Evolutionary conservation across 2,888 invertebrate species (phyloP).

Genomic region (Drosophila demipolita): DNA sequence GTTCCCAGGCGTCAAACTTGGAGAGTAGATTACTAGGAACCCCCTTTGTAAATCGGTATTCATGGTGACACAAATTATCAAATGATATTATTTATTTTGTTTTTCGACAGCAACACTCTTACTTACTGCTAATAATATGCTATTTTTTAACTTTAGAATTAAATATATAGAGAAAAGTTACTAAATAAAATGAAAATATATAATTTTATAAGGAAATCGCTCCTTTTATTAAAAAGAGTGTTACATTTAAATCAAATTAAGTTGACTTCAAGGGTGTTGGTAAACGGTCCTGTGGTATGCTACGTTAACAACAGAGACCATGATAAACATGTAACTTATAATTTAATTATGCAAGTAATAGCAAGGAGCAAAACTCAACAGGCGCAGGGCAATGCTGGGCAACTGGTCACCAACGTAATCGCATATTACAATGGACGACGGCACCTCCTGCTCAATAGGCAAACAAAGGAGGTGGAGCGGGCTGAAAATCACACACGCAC

Average conservation of each 20-base stretch:
- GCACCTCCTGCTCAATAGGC: slow-evolving; percentile 43
- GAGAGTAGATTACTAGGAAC: not conserved
- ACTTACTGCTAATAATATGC: not conserved
- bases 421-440: slow-evolving; percentile 62
- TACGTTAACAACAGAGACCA: slow-evolving; percentile 26
- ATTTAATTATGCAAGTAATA: slow-evolving; percentile 62
- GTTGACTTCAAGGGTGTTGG: not conserved
- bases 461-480: slow-evolving; percentile 15
- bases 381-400: slow-evolving; percentile 11
- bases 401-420: slow-evolving; percentile 45
- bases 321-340: slow-evolving; percentile 68
- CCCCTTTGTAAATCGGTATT: not conserved
- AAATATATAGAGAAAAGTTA: not conserved
- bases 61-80: not conserved
- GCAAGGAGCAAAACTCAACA: slow-evolving; percentile 41
- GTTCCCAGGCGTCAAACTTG: not conserved
- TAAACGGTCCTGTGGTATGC: not conserved
- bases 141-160: not conserved
- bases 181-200: not conserved
- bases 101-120: not conserved
- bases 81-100: not conserved
- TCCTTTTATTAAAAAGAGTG: not conserved
- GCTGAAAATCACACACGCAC: slow-evolving; percentile 10
- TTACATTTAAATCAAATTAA: not conserved
- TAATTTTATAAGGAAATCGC: not conserved